phyloP scores from a whole-genome alignment of 2,888 invertebrate genomes.

The Nymphalis urticae region DNA sequence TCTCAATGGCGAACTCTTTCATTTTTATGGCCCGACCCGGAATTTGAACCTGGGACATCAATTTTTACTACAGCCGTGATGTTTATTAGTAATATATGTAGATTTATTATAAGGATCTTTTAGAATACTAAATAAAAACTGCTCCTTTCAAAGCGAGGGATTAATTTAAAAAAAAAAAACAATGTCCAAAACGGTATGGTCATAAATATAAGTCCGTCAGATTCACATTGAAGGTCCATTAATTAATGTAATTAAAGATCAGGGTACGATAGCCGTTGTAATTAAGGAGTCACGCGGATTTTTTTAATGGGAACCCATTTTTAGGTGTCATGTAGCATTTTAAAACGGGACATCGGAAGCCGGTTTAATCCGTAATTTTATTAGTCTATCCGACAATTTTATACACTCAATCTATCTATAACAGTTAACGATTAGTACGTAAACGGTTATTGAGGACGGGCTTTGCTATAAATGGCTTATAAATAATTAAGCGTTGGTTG shows the following conservation, averaged over 20 bases:
- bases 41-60: too few relatives aligned
- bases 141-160: neutral
- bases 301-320: conserved; percentile 24
- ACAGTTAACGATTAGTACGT: neutral
- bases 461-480: neutral
- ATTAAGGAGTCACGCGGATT: conserved; percentile 33
- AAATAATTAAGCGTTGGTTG: too few relatives aligned
- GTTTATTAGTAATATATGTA: too few relatives aligned
- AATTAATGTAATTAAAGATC: conserved; percentile 46
- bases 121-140: neutral
- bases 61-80: too few relatives aligned
- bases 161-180: conserved; percentile 17
- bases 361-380: conserved; percentile 4
- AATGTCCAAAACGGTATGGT: conserved; percentile 17
- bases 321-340: conserved; percentile 10
- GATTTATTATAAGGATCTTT: too few relatives aligned
- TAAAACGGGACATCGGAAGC: conserved; percentile 8
- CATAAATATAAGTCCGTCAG: conserved; percentile 41
- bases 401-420: neutral
- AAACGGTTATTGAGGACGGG: neutral
- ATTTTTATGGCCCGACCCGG: too few relatives aligned
- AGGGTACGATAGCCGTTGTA: conserved; percentile 35
- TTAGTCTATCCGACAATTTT: neutral
- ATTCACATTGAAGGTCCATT: conserved; percentile 49
- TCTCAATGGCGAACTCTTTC: too few relatives aligned